Conservation (phyloP, 2,113 vertebrate species). For the Menura novaehollandiae region DNA sequence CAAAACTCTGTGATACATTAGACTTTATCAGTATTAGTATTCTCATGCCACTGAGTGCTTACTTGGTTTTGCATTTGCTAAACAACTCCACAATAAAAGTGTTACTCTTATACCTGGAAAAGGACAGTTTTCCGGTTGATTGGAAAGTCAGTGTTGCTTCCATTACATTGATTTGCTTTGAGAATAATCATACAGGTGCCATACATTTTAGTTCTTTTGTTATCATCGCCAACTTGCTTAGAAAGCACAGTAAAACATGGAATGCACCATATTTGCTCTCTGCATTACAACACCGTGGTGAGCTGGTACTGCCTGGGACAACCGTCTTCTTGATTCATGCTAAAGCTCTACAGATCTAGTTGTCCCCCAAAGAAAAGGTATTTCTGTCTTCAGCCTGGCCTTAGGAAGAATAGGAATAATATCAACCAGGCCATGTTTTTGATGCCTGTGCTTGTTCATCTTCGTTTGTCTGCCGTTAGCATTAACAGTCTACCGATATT, state of each 20-base stretch:
- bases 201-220: background rate
- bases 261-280: background rate
- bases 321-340: accelerated
- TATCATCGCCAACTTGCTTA: background rate
- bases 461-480: background rate
- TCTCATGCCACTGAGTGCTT: background rate
- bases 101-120: background rate
- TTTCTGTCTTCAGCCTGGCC: background rate
- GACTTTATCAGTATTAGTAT: background rate
- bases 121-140: background rate
- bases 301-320: background rate
- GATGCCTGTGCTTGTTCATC: background rate
- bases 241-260: background rate
- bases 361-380: background rate
- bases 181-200: background rate
- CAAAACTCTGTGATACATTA: background rate
- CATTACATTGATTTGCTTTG: background rate
- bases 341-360: background rate
- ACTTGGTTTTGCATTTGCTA: background rate
- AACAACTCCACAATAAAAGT: background rate
- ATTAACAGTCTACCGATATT: background rate
- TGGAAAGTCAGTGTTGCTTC: background rate
- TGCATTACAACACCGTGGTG: background rate
- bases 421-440: background rate
- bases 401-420: background rate